Evolutionary conservation across 2,797 vertebrate genomes (phyloP).

Genomic region (Rhyacichthys aspro): DNA sequence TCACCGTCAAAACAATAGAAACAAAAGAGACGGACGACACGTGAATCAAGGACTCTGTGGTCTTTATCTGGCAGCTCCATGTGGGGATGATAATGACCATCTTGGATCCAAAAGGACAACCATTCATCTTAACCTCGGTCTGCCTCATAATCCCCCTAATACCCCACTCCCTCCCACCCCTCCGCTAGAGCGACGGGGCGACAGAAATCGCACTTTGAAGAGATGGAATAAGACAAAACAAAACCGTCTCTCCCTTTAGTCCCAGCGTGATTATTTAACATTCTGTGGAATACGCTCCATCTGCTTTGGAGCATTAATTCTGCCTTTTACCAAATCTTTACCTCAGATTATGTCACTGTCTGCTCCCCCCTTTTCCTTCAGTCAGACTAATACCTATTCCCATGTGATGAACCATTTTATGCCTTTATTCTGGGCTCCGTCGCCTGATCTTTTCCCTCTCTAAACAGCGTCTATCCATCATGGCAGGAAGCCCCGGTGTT

Average conservation of each 20-base stretch:
- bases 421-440: constrained; percentile 58
- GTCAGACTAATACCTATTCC: constrained; percentile 75
- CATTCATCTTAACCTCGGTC: constrained; percentile 85
- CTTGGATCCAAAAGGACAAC: constrained; percentile 84
- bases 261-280: constrained; percentile 65
- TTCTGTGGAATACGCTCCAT: constrained; percentile 72
- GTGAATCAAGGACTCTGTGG: constrained; percentile 78
- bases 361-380: constrained; percentile 43
- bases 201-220: constrained; percentile 77
- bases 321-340: constrained; percentile 67
- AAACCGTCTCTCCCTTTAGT: constrained; percentile 67
- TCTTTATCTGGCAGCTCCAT: constrained; percentile 86
- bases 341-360: constrained; percentile 62
- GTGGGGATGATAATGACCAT: constrained; percentile 85
- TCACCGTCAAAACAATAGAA: constrained; percentile 6
- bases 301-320: constrained; percentile 74
- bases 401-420: constrained; percentile 76
- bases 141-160: constrained; percentile 85
- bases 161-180: constrained; percentile 78
- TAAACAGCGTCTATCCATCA: constrained; percentile 80
- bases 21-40: constrained; percentile 61
- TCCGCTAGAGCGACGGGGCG: constrained; percentile 77
- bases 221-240: constrained; percentile 78
- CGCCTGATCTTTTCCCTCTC: constrained; percentile 64
- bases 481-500: constrained; percentile 47